These are phyloP conservation scores for Pachyseris speciosa DNA, from an alignment of 64 coral and sea anemone genomes.

Conservation along the genomic window DNA sequence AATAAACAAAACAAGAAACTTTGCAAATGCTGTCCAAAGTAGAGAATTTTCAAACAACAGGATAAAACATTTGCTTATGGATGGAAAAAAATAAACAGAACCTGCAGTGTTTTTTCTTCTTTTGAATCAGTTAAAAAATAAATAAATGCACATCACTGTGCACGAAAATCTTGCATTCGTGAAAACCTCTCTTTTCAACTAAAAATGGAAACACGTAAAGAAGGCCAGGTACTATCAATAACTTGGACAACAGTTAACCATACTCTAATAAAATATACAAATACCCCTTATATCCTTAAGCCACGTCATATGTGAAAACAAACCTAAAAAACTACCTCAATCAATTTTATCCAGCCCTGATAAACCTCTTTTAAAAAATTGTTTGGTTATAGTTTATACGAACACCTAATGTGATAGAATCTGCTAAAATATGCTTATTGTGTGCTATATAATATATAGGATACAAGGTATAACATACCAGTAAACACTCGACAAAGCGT, in stretches of 20 bases:
- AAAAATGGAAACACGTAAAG: neutral
- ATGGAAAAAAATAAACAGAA: too few species aligned
- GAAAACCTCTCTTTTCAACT: neutral
- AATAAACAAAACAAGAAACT: too few species aligned
- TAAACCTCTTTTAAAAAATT: slow-evolving; percentile 30
- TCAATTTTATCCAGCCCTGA: neutral
- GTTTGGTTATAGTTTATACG: neutral
- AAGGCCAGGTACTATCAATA: neutral
- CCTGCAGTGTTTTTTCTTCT: too few species aligned
- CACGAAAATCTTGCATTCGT: too few species aligned
- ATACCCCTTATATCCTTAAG: neutral
- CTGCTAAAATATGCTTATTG: neutral
- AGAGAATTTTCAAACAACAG: too few species aligned
- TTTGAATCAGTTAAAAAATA: too few species aligned
- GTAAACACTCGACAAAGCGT: neutral
- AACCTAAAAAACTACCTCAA: slow-evolving; percentile 25
- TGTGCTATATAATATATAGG: slow-evolving; percentile 4
- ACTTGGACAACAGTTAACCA: neutral
- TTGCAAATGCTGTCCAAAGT: too few species aligned
- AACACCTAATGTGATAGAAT: neutral
- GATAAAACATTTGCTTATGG: too few species aligned
- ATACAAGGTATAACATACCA: neutral
- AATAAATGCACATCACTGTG: too few species aligned
- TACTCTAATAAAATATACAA: slow-evolving; percentile 30
- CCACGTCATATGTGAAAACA: neutral